A percentile compares a stretch with the other conserved stretches of the same genome.
phyloP scores from a whole-genome alignment of 2,888 invertebrate genomes.

The Acleris holmiana region DNA sequence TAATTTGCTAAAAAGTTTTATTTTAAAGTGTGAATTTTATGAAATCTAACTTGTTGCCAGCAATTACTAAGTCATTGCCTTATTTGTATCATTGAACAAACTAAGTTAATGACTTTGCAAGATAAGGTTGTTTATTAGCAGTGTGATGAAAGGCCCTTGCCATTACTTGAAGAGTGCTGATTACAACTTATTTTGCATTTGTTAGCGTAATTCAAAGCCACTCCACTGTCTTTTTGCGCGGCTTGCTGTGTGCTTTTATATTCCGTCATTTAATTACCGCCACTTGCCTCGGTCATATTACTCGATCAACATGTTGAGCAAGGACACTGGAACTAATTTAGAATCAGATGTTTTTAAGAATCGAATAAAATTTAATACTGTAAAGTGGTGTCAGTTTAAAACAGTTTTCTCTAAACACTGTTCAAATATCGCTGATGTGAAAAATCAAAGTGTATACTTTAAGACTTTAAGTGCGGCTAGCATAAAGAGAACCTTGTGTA shows the following conservation, averaged over 20 bases:
- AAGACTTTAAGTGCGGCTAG: conserved; percentile 66
- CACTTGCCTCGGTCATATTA: conserved; percentile 7
- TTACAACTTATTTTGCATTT: conserved; percentile 32
- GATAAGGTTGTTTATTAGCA: conserved; percentile 71
- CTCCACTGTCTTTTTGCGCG: conserved; percentile 16
- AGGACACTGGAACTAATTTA: conserved; percentile 35
- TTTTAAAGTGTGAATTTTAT: neutral
- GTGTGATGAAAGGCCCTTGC: conserved; percentile 45
- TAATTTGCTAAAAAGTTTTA: neutral
- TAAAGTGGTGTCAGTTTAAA: conserved; percentile 64
- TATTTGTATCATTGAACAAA: conserved; percentile 54
- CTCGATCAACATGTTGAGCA: conserved; percentile 26
- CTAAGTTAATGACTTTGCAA: conserved; percentile 64
- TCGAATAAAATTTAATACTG: conserved; percentile 39
- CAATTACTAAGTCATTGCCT: conserved; percentile 43
- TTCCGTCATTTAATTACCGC: conserved; percentile 6
- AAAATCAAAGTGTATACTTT: conserved; percentile 62
- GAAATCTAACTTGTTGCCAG: neutral
- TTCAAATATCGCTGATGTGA: conserved; percentile 49
- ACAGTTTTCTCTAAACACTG: conserved; percentile 57
- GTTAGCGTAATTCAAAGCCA: conserved; percentile 24
- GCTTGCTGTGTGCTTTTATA: conserved; percentile 2
- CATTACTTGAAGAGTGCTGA: conserved; percentile 43
- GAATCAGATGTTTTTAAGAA: conserved; percentile 44
- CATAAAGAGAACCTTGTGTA: conserved; percentile 68